Base-by-base conservation (phyloP, 2,113 vertebrate genomes). In the Jaculus jaculus region DNA sequence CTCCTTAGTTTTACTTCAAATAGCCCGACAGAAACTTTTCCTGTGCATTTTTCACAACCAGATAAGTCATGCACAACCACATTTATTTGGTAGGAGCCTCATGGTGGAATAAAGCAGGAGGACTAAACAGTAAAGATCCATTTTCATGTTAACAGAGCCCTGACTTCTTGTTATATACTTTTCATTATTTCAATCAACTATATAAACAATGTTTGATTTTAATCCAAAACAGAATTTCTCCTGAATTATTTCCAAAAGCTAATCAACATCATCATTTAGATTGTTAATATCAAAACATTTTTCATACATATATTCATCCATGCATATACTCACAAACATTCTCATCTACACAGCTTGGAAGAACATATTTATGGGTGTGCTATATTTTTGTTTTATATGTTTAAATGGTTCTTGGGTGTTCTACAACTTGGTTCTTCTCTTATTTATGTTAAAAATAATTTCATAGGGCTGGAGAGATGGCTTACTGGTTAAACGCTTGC, bases 291-390 rank as follows among this genome's bases (percentile, higher is more conserved):
- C 39, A 58, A 69, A 21, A 37, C 12, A 26, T 84, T 37, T 78
- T 39, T 58, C 20, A 9, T 16, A 5, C 8, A 0, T 10, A 1
- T 23, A 18, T 69, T 1, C 26, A 15, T 23, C 15, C 30, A 6
- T 13, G 42, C 2, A 1, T 16, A 4, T 1, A 10, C 10, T 28
- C 5, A 18, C 12, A 32, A 1, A 8, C 7, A 23, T 34, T n/a
- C 47, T 13, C 2, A 20, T 18, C 16, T 42, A 32, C 34, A 63
- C 2, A 26, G 21, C 30, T 15, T 47, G 23, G 47, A 61, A n/a
- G 37, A 24, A 39, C 2, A 30, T 18, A 24, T 79, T 63, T 88
- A 28, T 11, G 51, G 34, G 37, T 72, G 5, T 37, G 10, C 39
- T 30, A 32, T 3, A 4, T 86, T 47, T 91, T 73, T 47, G 20